Evolutionary conservation across 2,888 invertebrate genomes (phyloP).

Genomic region (Aleiodes testaceus): DNA sequence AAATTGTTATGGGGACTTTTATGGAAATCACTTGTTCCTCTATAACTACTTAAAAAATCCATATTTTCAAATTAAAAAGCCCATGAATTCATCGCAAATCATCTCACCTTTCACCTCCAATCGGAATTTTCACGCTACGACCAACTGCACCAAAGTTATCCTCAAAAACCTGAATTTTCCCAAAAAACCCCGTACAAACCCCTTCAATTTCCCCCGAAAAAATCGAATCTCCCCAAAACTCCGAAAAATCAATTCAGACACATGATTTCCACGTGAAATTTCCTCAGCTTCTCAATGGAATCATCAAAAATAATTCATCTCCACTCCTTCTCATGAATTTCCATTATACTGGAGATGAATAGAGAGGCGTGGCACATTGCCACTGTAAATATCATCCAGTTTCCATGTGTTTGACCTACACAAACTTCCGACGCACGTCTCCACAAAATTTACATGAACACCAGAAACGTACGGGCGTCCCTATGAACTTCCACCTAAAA

Average conservation of each 20-base stretch:
- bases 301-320: no score
- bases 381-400: neutral
- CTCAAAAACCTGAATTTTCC: no score
- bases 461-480: neutral
- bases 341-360: neutral
- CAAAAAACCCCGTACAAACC: neutral
- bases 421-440: neutral
- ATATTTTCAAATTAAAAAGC: no score
- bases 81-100: neutral
- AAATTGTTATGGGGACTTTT: neutral
- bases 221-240: no score
- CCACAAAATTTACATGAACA: neutral
- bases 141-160: no score
- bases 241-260: no score
- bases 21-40: neutral
- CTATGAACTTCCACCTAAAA: neutral
- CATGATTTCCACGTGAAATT: no score
- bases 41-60: no score
- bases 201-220: neutral
- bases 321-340: no score
- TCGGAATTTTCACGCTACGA: no score
- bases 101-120: no score
- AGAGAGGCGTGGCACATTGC: conserved; percentile 18
- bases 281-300: neutral
- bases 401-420: conserved; percentile 2